A percentile compares a stretch with the other conserved stretches of the same genome.
Conservation (phyloP, 1,140 invertebrate species). For the Drosophila aff. region DNA sequence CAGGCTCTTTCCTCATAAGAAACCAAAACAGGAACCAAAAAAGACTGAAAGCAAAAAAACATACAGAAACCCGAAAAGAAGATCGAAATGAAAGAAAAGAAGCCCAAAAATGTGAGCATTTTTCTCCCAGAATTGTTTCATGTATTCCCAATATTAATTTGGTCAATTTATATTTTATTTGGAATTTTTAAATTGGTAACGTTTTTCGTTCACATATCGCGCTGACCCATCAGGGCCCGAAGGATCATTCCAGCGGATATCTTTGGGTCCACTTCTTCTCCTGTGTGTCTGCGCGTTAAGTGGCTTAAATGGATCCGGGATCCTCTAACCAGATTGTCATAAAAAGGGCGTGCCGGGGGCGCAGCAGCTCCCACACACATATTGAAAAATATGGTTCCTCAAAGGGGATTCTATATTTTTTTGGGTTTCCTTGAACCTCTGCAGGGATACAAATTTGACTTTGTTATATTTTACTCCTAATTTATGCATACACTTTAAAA, state of each 20-base stretch:
- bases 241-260: conserved; percentile 53
- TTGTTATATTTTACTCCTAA: neutral
- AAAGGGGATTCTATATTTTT: neutral
- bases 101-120: conserved; percentile 74
- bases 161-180: conserved; percentile 85
- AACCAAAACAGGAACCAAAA: conserved; percentile 6
- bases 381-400: conserved; percentile 30
- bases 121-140: conserved; percentile 84
- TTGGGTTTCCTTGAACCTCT: conserved; percentile 5
- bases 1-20: neutral
- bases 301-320: conserved; percentile 73
- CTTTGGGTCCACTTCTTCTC: neutral
- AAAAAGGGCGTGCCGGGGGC: conserved; percentile 24
- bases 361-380: conserved; percentile 29
- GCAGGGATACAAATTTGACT: neutral
- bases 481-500: neutral
- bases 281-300: conserved; percentile 55
- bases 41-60: neutral
- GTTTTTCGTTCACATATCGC: conserved; percentile 75
- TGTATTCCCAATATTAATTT: conserved; percentile 84
- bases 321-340: conserved; percentile 56
- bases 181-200: conserved; percentile 85
- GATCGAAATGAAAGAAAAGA: conserved; percentile 34
- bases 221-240: conserved; percentile 62
- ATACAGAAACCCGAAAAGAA: conserved; percentile 16